Conservation (phyloP, 2,888 invertebrate genomes). For the Cremastinae sp. region DNA sequence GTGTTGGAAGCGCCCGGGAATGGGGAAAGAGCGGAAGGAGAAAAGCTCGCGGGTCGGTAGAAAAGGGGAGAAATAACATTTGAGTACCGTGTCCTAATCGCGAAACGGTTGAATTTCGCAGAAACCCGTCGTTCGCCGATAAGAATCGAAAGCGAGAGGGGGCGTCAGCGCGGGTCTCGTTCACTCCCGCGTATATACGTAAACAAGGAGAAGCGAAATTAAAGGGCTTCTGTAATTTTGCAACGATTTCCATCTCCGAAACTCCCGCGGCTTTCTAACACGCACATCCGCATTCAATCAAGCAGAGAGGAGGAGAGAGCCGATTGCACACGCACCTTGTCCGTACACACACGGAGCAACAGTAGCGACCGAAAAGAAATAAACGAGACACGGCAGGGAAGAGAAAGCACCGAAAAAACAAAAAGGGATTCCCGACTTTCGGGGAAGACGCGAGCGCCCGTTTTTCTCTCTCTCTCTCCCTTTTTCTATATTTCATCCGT, state of each 20-base stretch:
- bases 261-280: slow-evolving; percentile 71
- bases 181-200: background rate
- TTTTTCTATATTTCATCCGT: slow-evolving; percentile 10
- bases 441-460: background rate
- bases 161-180: slow-evolving; percentile 31
- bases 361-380: slow-evolving; percentile 30
- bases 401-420: background rate
- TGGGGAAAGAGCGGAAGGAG: background rate
- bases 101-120: slow-evolving; percentile 58
- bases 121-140: slow-evolving; percentile 54
- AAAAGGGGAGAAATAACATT: slow-evolving; percentile 33
- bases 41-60: slow-evolving; percentile 9
- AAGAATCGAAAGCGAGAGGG: slow-evolving; percentile 52
- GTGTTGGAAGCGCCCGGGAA: background rate
- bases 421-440: background rate
- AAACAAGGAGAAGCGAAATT: slow-evolving; percentile 66
- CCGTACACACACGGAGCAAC: slow-evolving; percentile 5
- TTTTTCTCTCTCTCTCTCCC: background rate
- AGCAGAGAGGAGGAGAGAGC: slow-evolving; percentile 60
- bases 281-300: slow-evolving; percentile 79
- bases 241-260: slow-evolving; percentile 72
- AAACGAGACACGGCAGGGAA: background rate
- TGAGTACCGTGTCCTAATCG: slow-evolving; percentile 55
- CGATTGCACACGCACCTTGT: slow-evolving; percentile 13
- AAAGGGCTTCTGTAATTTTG: slow-evolving; percentile 76